Conservation (phyloP, 2,113 vertebrate species). For the Lepisosteus oculatus region DNA sequence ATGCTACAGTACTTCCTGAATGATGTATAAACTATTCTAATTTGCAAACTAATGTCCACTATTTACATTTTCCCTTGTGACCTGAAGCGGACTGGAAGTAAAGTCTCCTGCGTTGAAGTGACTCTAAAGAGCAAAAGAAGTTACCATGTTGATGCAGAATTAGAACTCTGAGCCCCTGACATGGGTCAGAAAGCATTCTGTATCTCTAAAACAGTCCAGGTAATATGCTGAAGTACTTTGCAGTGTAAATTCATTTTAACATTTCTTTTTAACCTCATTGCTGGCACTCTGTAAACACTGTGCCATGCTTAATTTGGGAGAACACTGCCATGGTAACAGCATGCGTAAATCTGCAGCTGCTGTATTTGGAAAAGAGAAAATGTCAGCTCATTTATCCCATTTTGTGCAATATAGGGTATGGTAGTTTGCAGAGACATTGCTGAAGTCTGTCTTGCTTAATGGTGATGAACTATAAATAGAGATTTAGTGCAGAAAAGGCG, state of each 20-base stretch:
- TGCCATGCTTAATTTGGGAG: neutral
- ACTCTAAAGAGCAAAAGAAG: too few species aligned
- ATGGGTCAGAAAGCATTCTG: too few species aligned
- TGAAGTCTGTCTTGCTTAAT: neutral
- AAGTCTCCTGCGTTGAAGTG: too few species aligned
- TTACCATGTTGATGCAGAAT: too few species aligned
- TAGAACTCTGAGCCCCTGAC: too few species aligned
- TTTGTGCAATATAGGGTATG: neutral
- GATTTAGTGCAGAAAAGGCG: neutral
- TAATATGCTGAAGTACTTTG: neutral
- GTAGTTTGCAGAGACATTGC: neutral
- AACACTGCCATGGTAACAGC: neutral
- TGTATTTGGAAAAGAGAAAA: neutral
- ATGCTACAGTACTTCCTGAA: too few species aligned
- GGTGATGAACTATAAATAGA: slow-evolving; percentile 1
- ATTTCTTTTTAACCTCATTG: neutral
- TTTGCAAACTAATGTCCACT: too few species aligned
- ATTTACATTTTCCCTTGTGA: too few species aligned
- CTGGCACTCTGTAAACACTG: neutral
- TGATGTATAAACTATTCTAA: too few species aligned
- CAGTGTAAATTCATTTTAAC: neutral
- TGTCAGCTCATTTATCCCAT: neutral
- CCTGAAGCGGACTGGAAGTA: too few species aligned
- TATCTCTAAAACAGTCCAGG: too few species aligned
- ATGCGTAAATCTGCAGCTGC: neutral